Conservation (phyloP, 2,113 vertebrate genomes). For the Callipepla squamata region DNA sequence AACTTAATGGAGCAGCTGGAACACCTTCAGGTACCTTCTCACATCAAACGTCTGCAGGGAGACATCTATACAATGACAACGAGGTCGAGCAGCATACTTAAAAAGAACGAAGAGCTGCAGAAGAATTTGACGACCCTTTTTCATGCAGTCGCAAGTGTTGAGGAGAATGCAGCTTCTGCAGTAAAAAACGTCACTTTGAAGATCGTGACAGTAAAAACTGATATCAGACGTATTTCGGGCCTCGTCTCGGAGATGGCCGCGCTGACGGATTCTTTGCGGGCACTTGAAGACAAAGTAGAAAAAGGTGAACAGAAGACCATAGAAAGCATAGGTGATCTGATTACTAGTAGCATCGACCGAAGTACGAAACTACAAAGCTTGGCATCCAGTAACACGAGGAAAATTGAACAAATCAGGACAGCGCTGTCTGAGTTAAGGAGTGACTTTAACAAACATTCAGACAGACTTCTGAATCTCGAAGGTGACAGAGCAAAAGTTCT, state of each 20-base stretch:
- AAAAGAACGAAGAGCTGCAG: constrained; percentile 78
- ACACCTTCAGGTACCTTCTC: constrained; percentile 71
- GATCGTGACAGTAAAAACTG: constrained; percentile 87
- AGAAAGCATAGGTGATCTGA: constrained; percentile 85
- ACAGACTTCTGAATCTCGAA: constrained; percentile 85
- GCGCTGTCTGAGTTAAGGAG: constrained; percentile 79
- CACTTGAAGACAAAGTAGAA: constrained; percentile 82
- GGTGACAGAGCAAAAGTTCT: constrained; percentile 86
- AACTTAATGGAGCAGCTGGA: constrained; percentile 77
- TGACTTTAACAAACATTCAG: constrained; percentile 73
- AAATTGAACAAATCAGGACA: constrained; percentile 75
- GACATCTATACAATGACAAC: constrained; percentile 80
- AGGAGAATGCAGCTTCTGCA: constrained; percentile 78
- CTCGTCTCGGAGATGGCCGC: constrained; percentile 83
- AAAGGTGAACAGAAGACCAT: constrained; percentile 83
- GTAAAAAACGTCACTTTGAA: constrained; percentile 79
- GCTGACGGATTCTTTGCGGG: constrained; percentile 79
- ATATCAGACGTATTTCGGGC: constrained; percentile 91
- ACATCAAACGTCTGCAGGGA: constrained; percentile 79
- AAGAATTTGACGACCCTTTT: constrained; percentile 79
- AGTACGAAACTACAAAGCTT: constrained; percentile 80
- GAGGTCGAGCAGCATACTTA: constrained; percentile 74
- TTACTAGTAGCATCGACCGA: constrained; percentile 88
- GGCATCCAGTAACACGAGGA: constrained; percentile 81
- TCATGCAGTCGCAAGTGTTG: constrained; percentile 76